Evolutionary conservation across 2,113 vertebrate species (phyloP).

Genomic region (Caretta caretta): DNA sequence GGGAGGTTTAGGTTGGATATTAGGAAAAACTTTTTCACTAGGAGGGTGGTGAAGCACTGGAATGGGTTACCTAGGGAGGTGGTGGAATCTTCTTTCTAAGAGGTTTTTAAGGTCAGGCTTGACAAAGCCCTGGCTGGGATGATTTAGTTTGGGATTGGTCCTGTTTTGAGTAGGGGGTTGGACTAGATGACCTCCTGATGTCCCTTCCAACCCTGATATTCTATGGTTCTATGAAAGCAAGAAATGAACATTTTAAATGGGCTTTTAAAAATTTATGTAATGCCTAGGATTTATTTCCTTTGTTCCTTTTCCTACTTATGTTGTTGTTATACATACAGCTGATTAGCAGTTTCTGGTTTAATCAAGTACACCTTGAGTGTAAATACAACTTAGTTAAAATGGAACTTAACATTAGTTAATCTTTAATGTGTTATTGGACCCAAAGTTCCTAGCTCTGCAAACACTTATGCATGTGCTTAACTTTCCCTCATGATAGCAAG

Average conservation of each 20-base stretch:
- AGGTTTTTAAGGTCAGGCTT: too few relatives aligned
- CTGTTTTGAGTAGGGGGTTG: too few relatives aligned
- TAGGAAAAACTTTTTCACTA: too few relatives aligned
- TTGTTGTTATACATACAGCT: rapidly evolving
- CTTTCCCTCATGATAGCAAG: background rate
- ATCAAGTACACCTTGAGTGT: background rate
- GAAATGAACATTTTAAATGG: background rate
- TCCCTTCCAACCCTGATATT: too few relatives aligned
- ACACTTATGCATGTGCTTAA: rapidly evolving
- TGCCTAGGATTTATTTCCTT: background rate
- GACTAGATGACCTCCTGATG: too few relatives aligned
- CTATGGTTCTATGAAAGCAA: background rate
- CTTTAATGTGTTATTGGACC: background rate
- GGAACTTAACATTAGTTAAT: background rate
- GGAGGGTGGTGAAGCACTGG: too few relatives aligned
- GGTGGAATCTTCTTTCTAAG: too few relatives aligned
- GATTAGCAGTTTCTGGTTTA: too few relatives aligned
- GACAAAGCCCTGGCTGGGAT: too few relatives aligned
- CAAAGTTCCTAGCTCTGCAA: background rate
- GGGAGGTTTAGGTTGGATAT: too few relatives aligned
- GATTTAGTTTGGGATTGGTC: too few relatives aligned
- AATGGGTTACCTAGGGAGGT: too few relatives aligned
- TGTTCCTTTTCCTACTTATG: background rate
- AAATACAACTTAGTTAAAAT: background rate
- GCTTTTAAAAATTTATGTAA: background rate